Evolutionary conservation across 1,140 invertebrate genomes (phyloP), one percentile per base, ranked within the genome.

Genomic region (Euura saliciscinereae): DNA sequence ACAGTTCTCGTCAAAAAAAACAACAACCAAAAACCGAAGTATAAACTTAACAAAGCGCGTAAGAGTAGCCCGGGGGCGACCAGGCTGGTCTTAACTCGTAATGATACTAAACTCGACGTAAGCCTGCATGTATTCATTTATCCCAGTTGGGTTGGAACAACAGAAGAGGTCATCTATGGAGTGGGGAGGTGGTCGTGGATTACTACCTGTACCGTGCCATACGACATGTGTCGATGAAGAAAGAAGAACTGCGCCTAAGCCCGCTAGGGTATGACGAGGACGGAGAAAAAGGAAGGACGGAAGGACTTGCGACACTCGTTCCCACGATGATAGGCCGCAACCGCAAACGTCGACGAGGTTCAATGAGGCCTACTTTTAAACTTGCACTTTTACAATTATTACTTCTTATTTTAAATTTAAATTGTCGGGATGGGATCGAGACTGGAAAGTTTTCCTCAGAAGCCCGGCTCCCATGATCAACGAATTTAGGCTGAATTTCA

Each of bases 141-240:
- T 84, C 80, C 80, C 78, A 82, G 78, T 79, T 28, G 78, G 77
- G 78, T 80, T 81, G 78, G 78, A 81, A 82, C 78, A 78, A 83
- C 81, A 84, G 80, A 76, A 83, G 82, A 85, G 83, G 83, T 85
- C 82, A 85, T 83, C 80, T 75, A 73, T 67, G 66, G 71, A 74
- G 66, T 67, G 28, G 66, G 8, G 67, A 64, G 69, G 66, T 11
- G 74, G 72, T 73, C 70, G 71, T 43, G 65, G 74, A 74, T 28
- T 71, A 72, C 13, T 59, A n/a, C 28, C 28, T 59, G 8, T 59
- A 59, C 3, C 13, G 51, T 59, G 28, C 51, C 13, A n/a, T 59
- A 74, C 42, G 66, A 73, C 66, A 67, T 10, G 28, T 3, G 66
- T 43, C 4, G 3, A 6, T 13, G 68, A 28, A 68, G 72, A 71